Conservation (phyloP, 2,797 vertebrate species). For the Sebastiscus tertius region DNA sequence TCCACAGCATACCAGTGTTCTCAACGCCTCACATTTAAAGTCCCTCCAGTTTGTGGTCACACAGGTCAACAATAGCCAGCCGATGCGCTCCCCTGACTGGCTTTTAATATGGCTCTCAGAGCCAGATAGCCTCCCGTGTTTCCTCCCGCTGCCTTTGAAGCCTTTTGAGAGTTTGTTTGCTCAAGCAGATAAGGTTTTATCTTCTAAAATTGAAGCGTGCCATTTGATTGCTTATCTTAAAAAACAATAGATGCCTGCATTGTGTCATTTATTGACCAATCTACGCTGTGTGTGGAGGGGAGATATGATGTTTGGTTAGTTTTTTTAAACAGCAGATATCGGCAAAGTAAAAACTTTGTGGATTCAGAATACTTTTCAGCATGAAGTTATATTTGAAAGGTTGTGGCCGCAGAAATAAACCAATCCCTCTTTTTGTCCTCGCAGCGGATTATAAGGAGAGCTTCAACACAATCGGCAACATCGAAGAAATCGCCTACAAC, state of each 20-base stretch:
- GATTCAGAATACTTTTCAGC: neutral
- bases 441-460: slow-evolving; percentile 98
- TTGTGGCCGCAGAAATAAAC: neutral
- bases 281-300: neutral
- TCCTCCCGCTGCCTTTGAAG: slow-evolving; percentile 74
- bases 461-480: slow-evolving; percentile 97
- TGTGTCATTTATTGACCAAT: slow-evolving; percentile 49
- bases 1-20: neutral
- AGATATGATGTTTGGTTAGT: neutral
- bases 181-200: slow-evolving; percentile 78
- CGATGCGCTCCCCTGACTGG: slow-evolving; percentile 20
- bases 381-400: neutral
- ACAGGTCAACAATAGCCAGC: slow-evolving; percentile 30
- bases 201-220: slow-evolving; percentile 72
- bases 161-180: slow-evolving; percentile 71
- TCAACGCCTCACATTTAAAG: neutral
- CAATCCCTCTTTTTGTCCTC: neutral
- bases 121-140: slow-evolving; percentile 44
- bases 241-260: slow-evolving; percentile 59
- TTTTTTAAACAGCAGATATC: neutral
- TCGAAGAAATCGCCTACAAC: slow-evolving; percentile 98
- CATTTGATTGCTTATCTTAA: slow-evolving; percentile 76
- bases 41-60: slow-evolving; percentile 17
- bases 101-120: slow-evolving; percentile 28
- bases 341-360: neutral